Conservation (phyloP, 2,113 vertebrate species). For the Halichoerus grypus region DNA sequence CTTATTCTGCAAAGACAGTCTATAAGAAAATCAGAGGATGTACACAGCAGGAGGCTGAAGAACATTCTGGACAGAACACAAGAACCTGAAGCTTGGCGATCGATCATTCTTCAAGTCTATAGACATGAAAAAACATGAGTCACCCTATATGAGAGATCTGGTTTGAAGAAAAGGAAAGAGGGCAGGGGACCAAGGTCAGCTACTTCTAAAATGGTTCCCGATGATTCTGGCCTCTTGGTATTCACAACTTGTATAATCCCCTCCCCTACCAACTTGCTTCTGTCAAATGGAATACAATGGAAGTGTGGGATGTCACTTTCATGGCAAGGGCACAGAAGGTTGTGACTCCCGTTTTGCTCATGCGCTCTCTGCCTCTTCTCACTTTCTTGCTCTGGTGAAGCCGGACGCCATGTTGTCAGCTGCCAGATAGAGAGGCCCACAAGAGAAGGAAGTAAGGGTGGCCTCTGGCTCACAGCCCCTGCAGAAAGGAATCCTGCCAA, state of each 20-base stretch:
- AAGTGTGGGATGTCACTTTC: background rate
- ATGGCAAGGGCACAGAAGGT: rapidly evolving
- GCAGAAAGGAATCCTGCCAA: no score
- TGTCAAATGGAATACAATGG: background rate
- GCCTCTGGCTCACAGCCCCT: background rate
- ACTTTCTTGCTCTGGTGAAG: background rate
- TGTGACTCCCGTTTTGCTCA: background rate
- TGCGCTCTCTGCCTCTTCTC: background rate
- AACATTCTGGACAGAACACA: background rate
- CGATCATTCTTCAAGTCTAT: background rate
- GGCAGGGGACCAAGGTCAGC: background rate
- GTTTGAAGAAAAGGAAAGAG: background rate
- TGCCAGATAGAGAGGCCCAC: rapidly evolving
- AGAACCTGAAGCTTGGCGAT: background rate
- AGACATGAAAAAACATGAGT: background rate
- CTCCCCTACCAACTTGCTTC: background rate
- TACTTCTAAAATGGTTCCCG: background rate
- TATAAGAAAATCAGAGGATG: background rate
- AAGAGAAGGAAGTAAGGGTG: background rate
- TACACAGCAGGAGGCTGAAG: background rate
- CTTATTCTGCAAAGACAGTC: background rate
- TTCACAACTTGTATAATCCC: no score
- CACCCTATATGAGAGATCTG: background rate
- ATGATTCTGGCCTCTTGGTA: rapidly evolving
- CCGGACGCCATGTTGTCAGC: background rate